Conservation (phyloP, 1,140 invertebrate species). For the Lucilia sericata region DNA sequence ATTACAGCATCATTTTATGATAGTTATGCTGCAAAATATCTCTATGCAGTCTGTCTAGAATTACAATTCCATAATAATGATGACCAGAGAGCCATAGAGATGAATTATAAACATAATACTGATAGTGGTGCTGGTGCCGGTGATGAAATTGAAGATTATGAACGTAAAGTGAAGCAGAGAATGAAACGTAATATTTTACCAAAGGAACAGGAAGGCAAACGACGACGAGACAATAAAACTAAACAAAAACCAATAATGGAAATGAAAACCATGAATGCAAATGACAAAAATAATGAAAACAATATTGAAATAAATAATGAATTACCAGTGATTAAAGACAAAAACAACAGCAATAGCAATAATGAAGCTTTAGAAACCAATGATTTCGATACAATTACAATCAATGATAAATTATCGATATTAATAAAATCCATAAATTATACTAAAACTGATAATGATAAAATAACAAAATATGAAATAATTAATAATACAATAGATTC, state of each 20-base stretch:
- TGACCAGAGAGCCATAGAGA: not conserved
- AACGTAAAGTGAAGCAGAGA: not conserved
- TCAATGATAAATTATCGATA: not conserved
- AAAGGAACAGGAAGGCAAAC: conserved; percentile 9
- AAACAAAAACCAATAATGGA: not conserved
- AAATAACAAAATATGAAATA: not conserved
- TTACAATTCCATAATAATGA: not conserved
- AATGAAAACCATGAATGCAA: not conserved
- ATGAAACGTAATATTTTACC: not conserved
- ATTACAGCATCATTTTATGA: not conserved
- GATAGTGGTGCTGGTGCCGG: not conserved
- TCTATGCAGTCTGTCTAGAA: not conserved
- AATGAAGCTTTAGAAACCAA: not conserved
- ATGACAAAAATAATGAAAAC: not conserved
- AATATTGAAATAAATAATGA: not conserved
- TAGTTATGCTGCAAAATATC: conserved; percentile 11
- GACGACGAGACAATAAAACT: not conserved
- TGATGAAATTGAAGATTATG: not conserved
- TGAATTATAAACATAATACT: not conserved
- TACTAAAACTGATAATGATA: not conserved
- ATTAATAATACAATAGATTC: not conserved
- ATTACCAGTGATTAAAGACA: not conserved
- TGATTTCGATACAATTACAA: conserved; percentile 25
- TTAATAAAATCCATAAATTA: conserved; percentile 29
- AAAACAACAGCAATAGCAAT: not conserved